These are phyloP conservation scores for Paedocypris micromegethes DNA, from an alignment of 2,797 vertebrate species.

Conservation along the genomic window DNA sequence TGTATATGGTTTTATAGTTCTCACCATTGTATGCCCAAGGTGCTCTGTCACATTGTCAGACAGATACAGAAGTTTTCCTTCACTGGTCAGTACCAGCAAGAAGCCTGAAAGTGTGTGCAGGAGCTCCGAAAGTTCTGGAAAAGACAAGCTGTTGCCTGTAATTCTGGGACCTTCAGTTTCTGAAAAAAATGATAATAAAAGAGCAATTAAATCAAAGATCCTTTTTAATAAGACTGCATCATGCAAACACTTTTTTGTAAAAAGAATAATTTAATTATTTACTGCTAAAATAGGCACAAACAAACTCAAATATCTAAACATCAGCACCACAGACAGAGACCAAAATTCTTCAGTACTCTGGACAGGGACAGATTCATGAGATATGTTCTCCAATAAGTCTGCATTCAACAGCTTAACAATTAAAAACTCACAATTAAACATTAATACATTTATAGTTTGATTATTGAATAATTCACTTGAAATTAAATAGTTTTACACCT, in stretches of 20 bases:
- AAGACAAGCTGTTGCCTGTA: conserved; percentile 58
- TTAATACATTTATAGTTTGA: too few relatives aligned
- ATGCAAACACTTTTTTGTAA: too few relatives aligned
- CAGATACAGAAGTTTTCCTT: conserved; percentile 75
- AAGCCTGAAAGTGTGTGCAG: conserved; percentile 71
- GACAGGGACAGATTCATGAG: conserved; percentile 37
- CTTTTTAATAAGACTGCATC: too few relatives aligned
- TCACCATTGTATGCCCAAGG: conserved; percentile 77
- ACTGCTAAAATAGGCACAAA: too few relatives aligned
- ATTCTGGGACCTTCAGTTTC: conserved; percentile 51
- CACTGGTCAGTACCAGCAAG: conserved; percentile 68
- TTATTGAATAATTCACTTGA: too few relatives aligned
- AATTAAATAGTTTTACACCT: too few relatives aligned
- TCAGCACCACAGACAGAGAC: conserved; percentile 51
- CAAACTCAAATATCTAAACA: not conserved
- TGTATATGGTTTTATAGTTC: not conserved
- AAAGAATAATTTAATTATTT: too few relatives aligned
- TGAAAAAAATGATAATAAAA: conserved; percentile 25
- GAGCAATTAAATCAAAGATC: not conserved
- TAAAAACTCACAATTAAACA: too few relatives aligned
- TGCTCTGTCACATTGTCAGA: conserved; percentile 78
- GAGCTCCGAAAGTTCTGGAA: conserved; percentile 69
- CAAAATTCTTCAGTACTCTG: conserved; percentile 34
- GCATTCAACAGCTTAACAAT: not conserved
- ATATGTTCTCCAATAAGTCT: not conserved